Base-by-base conservation (phyloP, 2,888 invertebrate genomes). In the Mythimna loreyi region DNA sequence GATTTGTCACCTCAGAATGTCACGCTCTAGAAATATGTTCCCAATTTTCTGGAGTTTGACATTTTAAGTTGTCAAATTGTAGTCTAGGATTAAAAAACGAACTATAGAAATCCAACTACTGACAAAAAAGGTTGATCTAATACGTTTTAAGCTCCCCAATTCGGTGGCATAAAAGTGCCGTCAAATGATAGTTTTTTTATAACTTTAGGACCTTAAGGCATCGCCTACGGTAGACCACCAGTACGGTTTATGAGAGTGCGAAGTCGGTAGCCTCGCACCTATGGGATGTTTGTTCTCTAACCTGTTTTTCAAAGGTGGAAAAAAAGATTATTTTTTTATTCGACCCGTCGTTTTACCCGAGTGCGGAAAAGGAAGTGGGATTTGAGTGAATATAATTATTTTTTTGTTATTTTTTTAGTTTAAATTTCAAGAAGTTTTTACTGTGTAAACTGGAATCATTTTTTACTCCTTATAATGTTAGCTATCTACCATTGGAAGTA, bases 261-360 rank as follows among this genome's bases (percentile, higher is more conserved):
- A 90, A 89, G 81, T 84, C 92, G 81, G 93, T 90, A 92, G 92
- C 73, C 50, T 90, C 87, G 78, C 91, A 90, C 89, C 86, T 89
- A 82, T 79, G 67, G 57, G 63, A 49, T 82, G 68, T 83, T 77
- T 77, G 67, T 72, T 62, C 52, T 63, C 13, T 0, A 67, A 78
- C 71, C 66, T 30, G 74, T 77, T 77, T 49, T 57, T 77, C 80
- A 75, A 52, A 72, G 65, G 9, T 43, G 63, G 8, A 64, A 67
- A 69, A 61, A 62, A 71, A 70, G 13, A 2, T 8, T 23, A 19
- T 1, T 28, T 36, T 45, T 13, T n/a, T 19, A 7, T 50, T 50
- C 40, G 21, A 9, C 19, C 36, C 1, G 16, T 40, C 36, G 3
- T 19, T 40, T 23, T 16, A 40, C 1, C 8, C 21, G 19, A 8